Percentiles rank a stretch among this genome's conserved stretches.
Conservation (phyloP, 2,797 vertebrate genomes). For the Enteromius viviparus region DNA sequence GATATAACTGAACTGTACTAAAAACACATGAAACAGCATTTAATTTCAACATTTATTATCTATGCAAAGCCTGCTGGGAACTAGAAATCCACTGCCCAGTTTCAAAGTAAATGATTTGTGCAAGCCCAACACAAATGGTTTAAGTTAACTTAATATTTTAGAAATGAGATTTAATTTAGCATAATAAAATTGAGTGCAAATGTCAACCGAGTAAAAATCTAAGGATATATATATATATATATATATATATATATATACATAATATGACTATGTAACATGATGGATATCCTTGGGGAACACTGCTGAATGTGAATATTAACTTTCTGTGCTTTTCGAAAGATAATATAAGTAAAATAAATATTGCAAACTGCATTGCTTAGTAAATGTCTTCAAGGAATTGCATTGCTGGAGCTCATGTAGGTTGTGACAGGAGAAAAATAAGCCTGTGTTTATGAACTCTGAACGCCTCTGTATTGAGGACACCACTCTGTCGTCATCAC, state of each 20-base stretch:
- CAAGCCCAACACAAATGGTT: no score
- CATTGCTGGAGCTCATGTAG: not conserved
- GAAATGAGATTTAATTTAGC: no score
- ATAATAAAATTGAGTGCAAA: no score
- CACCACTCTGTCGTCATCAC: slow-evolving; percentile 63
- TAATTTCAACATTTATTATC: no score
- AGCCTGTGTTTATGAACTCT: not conserved
- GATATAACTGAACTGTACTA: no score
- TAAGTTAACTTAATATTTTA: no score
- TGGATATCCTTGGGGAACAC: not conserved
- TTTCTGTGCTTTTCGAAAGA: not conserved
- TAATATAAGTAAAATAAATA: not conserved
- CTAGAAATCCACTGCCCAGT: no score
- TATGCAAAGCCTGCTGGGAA: no score
- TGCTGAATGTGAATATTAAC: not conserved
- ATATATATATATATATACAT: not conserved
- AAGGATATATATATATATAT: no score
- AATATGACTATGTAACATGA: not conserved
- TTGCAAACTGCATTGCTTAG: not conserved
- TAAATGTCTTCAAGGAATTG: not conserved
- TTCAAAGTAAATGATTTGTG: no score
- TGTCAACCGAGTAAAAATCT: no score
- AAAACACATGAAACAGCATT: no score
- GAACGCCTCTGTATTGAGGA: slow-evolving; percentile 2
- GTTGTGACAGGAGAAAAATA: not conserved